A percentile compares a stretch with the other conserved stretches of the same genome.
These are phyloP conservation scores for Emydocephalus ijimae DNA, from an alignment of 2,113 vertebrate genomes.

Conservation along the genomic window DNA sequence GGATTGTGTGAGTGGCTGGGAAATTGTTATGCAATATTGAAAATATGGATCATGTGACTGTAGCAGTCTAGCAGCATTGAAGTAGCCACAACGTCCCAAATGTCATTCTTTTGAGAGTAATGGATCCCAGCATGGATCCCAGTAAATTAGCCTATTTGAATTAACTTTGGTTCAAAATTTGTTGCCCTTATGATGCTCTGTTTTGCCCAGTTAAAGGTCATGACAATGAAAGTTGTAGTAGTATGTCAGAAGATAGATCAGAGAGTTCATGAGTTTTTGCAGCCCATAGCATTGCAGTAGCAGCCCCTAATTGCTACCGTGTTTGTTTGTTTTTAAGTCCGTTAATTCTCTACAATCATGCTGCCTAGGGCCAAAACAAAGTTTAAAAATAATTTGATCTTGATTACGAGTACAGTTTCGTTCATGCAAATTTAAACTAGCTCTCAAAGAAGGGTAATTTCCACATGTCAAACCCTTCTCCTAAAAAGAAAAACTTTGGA, in stretches of 20 bases:
- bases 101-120: neutral
- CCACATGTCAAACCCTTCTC: neutral
- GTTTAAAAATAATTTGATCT: neutral
- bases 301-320: neutral
- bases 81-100: neutral
- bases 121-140: neutral
- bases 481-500: neutral
- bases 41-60: neutral
- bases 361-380: neutral
- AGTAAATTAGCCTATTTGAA: neutral
- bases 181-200: neutral
- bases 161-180: neutral
- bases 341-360: neutral
- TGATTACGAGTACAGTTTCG: neutral
- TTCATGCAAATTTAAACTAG: neutral
- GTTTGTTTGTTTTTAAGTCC: neutral
- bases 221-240: neutral
- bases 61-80: neutral
- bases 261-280: neutral
- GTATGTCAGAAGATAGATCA: neutral
- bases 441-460: neutral
- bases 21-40: neutral
- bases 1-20: neutral
- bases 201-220: neutral
- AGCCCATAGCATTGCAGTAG: neutral